Base-by-base conservation (phyloP, 2,113 vertebrate genomes). In the Psettodes erumei region DNA sequence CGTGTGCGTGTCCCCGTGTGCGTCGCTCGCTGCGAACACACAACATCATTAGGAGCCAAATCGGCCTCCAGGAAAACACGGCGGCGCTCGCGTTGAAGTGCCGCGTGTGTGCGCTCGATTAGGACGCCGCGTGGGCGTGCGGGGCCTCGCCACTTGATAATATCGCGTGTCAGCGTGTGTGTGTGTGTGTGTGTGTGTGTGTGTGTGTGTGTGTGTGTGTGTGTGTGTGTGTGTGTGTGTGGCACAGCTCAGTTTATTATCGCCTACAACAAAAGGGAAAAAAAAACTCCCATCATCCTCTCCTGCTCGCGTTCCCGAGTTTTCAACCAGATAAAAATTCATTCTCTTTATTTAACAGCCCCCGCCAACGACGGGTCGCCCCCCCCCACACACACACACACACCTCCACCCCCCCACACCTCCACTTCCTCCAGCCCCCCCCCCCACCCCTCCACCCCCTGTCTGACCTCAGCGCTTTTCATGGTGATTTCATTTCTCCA, bases 111-210 rank as follows among this genome's bases (percentile, higher is more conserved):
- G n/a, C 67, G 40, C 68, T 50, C 86, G 74, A 86, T 80, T 67
- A 75, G 79, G 55, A 38, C 56, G 28, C n/a, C 35, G 66, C 19
- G 87, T 83, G 87, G 82, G 84, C 1, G 84, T 60, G 71, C 47
- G 75, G 67, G n/a, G n/a, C 30, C 62, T 0, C 40, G 53, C 61
- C 74, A 54, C 71, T 32, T 37, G 68, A 81, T 86, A 62, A 76
- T 62, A 82, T 84, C 76, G 75, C 67, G 70, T 70, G 65, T 82
- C 74, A 58, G 79, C 71, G 55, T 43, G 38, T n/a, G n/a, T n/a
- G n/a, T n/a, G n/a, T n/a, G n/a, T n/a, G n/a, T n/a, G n/a, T 27
- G 40, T 63, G 5, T 58, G 43, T 3, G 8, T 47, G 28, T 64
- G 51, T 28, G 51, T 27, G 58, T 42, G 45, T 42, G 33, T 68